A percentile compares a stretch with the other conserved stretches of the same genome.
phyloP scores from a whole-genome alignment of 2,113 vertebrate genomes.

The Vicugna pacos region DNA sequence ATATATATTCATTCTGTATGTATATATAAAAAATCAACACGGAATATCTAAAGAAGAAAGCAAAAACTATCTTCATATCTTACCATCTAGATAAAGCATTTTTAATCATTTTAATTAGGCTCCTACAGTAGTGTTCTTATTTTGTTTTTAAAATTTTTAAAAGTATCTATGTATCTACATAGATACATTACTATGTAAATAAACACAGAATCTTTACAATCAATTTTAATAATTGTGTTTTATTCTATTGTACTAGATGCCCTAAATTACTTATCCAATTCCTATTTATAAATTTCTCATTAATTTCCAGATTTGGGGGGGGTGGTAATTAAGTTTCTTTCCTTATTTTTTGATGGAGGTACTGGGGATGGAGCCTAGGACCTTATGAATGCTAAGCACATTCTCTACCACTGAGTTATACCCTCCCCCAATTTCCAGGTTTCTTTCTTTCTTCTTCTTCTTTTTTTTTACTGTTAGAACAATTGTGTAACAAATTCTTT shows the following conservation, averaged over 20 bases:
- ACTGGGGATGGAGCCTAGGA: no score
- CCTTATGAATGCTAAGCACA: no score
- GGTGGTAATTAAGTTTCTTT: no score
- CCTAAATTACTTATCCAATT: neutral
- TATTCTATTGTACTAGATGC: neutral
- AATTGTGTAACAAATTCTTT: neutral
- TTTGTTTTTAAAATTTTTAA: neutral
- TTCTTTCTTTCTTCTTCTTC: no score
- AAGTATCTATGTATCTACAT: neutral
- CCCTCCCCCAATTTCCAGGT: no score
- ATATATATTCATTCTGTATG: neutral
- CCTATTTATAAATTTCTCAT: neutral
- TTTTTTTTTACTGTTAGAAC: neutral
- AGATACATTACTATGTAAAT: neutral
- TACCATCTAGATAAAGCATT: neutral
- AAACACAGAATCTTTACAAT: conserved; percentile 7
- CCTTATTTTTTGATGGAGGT: no score
- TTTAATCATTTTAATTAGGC: neutral
- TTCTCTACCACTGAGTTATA: no score
- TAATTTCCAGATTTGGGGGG: neutral
- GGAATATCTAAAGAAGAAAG: neutral
- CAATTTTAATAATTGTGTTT: conserved; percentile 5
- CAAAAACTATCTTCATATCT: neutral
- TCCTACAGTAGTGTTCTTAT: neutral
- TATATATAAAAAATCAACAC: neutral